phyloP scores from a whole-genome alignment of 2,113 vertebrate genomes.

The Chionodraco myersi region DNA sequence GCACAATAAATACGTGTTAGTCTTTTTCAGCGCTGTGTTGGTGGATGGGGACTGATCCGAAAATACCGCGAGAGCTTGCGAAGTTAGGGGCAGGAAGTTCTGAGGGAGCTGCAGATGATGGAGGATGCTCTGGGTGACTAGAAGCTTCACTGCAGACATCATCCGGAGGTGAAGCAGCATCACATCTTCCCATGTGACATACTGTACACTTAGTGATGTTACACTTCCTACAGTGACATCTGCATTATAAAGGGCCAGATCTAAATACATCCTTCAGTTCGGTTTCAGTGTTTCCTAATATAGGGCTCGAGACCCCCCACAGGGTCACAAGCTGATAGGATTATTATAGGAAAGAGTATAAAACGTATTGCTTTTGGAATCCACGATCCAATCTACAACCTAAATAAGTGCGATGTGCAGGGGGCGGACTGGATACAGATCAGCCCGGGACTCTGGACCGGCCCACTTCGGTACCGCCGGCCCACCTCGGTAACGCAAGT shows the following conservation, averaged over 20 bases:
- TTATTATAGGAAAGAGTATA: no score
- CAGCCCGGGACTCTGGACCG: no score
- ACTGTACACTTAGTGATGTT: no score
- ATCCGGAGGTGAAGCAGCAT: neutral
- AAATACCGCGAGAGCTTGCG: neutral
- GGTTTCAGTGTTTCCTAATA: neutral
- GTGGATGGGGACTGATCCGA: neutral
- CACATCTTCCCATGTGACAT: no score
- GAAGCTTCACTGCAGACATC: neutral
- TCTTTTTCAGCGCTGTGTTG: no score
- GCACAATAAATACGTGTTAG: neutral
- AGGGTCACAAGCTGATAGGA: neutral
- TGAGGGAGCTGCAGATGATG: neutral
- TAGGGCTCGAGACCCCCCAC: neutral
- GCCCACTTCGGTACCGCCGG: no score
- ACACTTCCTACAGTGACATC: neutral
- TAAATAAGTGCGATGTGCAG: neutral
- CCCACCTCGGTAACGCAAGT: no score
- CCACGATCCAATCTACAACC: neutral
- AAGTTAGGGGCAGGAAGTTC: neutral
- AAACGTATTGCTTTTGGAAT: no score
- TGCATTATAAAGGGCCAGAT: constrained; percentile 10
- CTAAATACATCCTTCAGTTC: neutral
- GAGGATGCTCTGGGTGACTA: no score
- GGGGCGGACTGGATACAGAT: no score